These are phyloP conservation scores for Elanus axillaris DNA, from an alignment of 2,113 vertebrate genomes.

Conservation along the genomic window DNA sequence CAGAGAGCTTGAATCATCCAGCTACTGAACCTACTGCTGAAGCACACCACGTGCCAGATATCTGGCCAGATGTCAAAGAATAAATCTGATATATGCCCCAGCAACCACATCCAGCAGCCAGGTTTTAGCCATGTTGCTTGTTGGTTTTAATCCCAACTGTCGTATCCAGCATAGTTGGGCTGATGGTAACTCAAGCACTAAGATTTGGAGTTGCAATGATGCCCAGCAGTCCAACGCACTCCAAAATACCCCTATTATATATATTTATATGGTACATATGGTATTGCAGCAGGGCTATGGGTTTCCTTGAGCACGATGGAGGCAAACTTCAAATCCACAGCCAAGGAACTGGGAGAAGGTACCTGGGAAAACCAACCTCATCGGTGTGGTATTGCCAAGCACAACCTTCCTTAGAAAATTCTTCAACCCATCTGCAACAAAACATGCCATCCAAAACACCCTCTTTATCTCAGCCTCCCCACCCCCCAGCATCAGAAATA, in stretches of 20 bases:
- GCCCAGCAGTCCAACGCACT: background rate
- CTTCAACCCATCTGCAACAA: background rate
- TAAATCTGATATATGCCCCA: background rate
- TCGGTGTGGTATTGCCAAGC: rapidly evolving
- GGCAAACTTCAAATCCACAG: background rate
- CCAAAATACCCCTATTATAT: background rate
- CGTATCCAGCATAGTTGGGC: no score
- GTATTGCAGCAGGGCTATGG: background rate
- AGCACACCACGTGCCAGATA: rapidly evolving
- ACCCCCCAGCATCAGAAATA: background rate
- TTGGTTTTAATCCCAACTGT: background rate
- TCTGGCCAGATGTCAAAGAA: background rate
- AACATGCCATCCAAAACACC: background rate
- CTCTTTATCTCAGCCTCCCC: background rate
- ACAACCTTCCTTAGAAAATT: background rate
- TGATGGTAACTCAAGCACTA: background rate
- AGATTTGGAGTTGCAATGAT: background rate
- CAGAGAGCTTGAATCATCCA: background rate
- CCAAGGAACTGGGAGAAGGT: background rate
- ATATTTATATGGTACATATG: background rate
- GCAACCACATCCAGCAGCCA: background rate
- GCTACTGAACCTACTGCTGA: background rate
- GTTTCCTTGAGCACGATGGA: background rate
- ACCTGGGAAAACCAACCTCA: background rate
- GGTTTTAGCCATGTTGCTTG: background rate